Evolutionary conservation across 2,888 invertebrate species (phyloP).

Genomic region (Microctonus hyperodae): DNA sequence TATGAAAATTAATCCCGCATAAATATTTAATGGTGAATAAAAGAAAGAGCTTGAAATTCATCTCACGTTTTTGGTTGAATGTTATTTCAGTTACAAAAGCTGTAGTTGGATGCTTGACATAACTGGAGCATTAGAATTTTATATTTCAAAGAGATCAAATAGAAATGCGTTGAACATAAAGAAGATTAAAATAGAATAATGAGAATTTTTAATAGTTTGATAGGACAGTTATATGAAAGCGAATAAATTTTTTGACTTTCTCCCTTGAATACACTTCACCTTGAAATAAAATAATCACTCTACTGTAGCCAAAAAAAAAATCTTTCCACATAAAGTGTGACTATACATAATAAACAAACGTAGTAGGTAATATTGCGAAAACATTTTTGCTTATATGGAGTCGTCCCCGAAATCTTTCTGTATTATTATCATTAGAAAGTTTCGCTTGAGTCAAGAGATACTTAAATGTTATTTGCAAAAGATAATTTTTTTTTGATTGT

Average conservation of each 20-base stretch:
- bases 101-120: background rate
- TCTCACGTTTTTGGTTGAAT: background rate
- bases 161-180: no score
- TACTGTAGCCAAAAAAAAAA: background rate
- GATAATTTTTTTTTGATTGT: no score
- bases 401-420: slow-evolving; percentile 8
- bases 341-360: background rate
- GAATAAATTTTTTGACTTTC: background rate
- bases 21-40: background rate
- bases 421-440: slow-evolving; percentile 1
- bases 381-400: background rate
- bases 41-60: background rate
- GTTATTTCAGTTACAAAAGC: background rate
- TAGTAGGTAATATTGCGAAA: slow-evolving; percentile 6
- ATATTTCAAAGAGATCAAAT: background rate
- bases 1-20: background rate
- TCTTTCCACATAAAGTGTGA: background rate
- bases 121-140: background rate
- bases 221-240: no score
- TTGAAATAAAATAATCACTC: background rate
- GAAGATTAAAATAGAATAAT: background rate
- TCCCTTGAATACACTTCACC: background rate
- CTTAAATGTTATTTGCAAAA: no score
- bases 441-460: no score
- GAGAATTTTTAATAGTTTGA: background rate